Evolutionary conservation across 2,797 vertebrate genomes (phyloP), one percentile per base, ranked within the genome.

Genomic region (Chaetodon trifasciatus): DNA sequence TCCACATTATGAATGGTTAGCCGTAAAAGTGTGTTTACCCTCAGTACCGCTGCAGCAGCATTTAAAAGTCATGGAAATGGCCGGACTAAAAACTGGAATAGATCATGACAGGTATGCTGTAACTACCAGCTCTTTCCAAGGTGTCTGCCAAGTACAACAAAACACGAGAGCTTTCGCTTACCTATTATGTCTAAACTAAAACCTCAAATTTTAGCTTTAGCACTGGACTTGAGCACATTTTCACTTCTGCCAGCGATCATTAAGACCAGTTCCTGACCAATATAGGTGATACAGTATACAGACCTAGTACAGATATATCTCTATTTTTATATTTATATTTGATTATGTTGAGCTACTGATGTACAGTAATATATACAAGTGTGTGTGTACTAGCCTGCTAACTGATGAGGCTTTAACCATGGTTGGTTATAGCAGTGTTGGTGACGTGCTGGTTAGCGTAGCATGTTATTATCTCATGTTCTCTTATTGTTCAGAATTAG

Each of bases 1-100:
- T 92, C 76, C 74, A 78, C 87, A 77, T 91, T 90, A 88, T 86
- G 80, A 81, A 89, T 79, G 86, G 86, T 87, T 80, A 32, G 83
- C 75, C 42, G 16, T 90, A 86, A 91, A 85, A 82, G 56, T 58
- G 60, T 82, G 78, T 90, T 91, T 87, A 81, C 76, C 56, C 69
- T 56, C 62, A 28, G 74, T 57, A 49, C 74, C 57, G 65, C 76
- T 80, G 81, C 76, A 46, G 77, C 65, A 76, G 72, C 63, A 68
- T 69, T 76, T 81, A 28, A 75, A 84, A 71, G 16, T 75, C 78
- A 56, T 78, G 71, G 72, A 79, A 91, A 83, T 16, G 19, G 24
- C 24, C 65, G 3, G 65, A n/a, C 52, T 73, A 40, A 83, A 79
- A 82, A 78, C 76, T 62, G 47, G 72, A 86, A 88, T 68, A 66